These are phyloP conservation scores for Eledone cirrhosa DNA, from an alignment of 2,888 invertebrate genomes.

Conservation along the genomic window DNA sequence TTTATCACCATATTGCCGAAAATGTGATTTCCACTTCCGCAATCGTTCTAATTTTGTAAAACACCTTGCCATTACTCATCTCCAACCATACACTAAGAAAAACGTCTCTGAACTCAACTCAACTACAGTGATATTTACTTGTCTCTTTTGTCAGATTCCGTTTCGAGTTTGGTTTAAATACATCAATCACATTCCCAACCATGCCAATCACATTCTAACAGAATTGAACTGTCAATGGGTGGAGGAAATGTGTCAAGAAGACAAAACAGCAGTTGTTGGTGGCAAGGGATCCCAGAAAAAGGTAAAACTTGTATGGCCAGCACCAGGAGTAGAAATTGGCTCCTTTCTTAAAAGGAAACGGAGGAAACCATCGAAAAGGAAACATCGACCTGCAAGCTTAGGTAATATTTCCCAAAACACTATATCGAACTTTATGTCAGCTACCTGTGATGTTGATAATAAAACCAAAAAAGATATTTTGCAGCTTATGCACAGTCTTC, in stretches of 20 bases:
- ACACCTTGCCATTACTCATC: slow-evolving; percentile 27
- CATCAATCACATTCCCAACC: slow-evolving; percentile 39
- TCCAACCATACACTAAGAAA: slow-evolving; percentile 15
- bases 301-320: slow-evolving; percentile 8
- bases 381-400: background rate
- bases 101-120: background rate
- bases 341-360: slow-evolving; percentile 8
- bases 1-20: slow-evolving; percentile 19
- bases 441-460: background rate
- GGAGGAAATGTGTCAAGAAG: background rate
- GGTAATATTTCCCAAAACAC: slow-evolving; percentile 17
- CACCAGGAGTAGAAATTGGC: slow-evolving; percentile 11
- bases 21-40: slow-evolving; percentile 9
- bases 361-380: background rate
- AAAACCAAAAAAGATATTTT: slow-evolving; percentile 9
- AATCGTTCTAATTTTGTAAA: slow-evolving; percentile 22
- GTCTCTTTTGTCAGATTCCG: slow-evolving; percentile 37
- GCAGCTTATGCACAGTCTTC: slow-evolving; percentile 1
- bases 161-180: slow-evolving; percentile 37
- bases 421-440: background rate
- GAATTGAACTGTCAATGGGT: background rate
- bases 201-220: slow-evolving; percentile 30
- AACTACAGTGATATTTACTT: slow-evolving; percentile 19
- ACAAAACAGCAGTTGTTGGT: background rate
- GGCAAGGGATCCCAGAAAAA: slow-evolving; percentile 1